These are phyloP conservation scores for Illadopsis cleaveri DNA, from an alignment of 2,113 vertebrate genomes.

Conservation along the genomic window DNA sequence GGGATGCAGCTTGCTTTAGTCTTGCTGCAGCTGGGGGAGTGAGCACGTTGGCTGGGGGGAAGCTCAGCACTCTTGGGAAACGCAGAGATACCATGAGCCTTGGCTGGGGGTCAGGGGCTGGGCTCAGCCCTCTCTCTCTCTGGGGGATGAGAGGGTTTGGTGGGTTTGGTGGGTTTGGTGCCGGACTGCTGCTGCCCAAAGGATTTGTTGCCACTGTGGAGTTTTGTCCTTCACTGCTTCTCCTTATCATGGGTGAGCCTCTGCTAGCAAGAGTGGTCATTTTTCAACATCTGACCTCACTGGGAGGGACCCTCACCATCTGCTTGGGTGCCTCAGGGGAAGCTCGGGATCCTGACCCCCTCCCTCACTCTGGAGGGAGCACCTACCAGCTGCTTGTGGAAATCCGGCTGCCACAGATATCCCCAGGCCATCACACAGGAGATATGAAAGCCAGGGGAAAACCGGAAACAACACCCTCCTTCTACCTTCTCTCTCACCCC, in stretches of 20 bases:
- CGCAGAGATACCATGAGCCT: fast-evolving
- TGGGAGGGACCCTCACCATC: neutral
- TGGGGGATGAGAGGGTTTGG: no score
- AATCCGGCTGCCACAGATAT: fast-evolving
- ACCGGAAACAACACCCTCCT: neutral
- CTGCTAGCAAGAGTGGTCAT: neutral
- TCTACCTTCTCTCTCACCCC: neutral
- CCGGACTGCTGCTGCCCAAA: neutral
- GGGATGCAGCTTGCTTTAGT: neutral
- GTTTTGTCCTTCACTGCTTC: neutral
- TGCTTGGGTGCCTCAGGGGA: neutral
- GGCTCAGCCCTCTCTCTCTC: neutral
- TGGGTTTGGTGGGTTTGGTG: no score
- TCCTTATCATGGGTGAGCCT: neutral
- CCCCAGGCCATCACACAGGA: neutral
- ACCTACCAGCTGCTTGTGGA: fast-evolving
- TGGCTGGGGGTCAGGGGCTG: neutral
- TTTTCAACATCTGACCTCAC: neutral
- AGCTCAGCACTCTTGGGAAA: neutral
- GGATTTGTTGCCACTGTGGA: neutral
- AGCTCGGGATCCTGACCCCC: fast-evolving
- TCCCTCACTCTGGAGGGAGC: neutral
- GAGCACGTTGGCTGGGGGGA: neutral
- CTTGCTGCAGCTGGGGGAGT: neutral
- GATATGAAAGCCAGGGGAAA: neutral